Conservation (phyloP, 2,113 vertebrate species). For the Ranitomeya variabilis region DNA sequence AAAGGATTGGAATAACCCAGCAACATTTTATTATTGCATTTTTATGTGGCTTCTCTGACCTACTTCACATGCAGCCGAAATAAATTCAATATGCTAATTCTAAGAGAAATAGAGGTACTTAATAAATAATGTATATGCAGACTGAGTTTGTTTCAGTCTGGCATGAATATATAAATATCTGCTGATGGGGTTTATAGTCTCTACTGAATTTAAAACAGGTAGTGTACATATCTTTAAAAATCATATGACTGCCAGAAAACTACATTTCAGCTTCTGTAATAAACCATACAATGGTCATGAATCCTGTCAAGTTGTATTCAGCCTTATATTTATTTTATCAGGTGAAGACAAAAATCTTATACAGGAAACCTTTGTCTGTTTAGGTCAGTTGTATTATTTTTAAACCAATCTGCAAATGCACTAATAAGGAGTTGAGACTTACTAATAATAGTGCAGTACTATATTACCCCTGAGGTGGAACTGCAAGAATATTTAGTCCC, state of each 20-base stretch:
- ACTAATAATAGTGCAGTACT: not conserved
- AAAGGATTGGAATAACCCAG: not conserved
- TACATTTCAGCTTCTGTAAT: not conserved
- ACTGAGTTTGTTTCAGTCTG: conserved; percentile 9
- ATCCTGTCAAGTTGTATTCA: not conserved
- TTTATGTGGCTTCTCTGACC: not conserved
- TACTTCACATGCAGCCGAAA: conserved; percentile 27
- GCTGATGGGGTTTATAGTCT: conserved; percentile 8
- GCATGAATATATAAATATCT: conserved; percentile 36
- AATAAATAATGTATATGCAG: conserved; percentile 36
- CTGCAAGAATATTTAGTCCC: not conserved
- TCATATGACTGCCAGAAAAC: not conserved
- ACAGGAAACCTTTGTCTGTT: not conserved
- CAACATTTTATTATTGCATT: conserved; percentile 12
- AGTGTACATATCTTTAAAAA: not conserved
- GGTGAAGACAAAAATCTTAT: not conserved
- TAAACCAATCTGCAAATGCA: not conserved
- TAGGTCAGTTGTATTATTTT: not conserved
- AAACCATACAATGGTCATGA: not conserved
- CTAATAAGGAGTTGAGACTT: not conserved
- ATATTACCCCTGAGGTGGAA: not conserved
- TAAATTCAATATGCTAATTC: conserved; percentile 38
- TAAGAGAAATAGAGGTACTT: conserved; percentile 29
- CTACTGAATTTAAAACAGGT: conserved; percentile 4
- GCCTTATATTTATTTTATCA: not conserved